Conservation (phyloP, 2,888 invertebrate species). For the Mythimna impura region DNA sequence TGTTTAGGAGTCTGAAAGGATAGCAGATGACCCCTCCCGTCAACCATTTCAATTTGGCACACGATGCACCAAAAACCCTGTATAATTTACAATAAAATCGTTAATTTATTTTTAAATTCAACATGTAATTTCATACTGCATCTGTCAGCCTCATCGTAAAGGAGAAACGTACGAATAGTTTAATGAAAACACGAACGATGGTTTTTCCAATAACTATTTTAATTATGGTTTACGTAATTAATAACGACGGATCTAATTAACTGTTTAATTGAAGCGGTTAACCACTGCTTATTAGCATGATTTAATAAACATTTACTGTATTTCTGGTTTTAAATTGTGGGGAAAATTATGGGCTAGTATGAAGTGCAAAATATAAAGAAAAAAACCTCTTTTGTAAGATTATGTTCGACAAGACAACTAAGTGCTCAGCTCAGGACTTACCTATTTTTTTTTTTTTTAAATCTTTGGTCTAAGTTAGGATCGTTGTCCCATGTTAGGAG, state of each 20-base stretch:
- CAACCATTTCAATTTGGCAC: too few relatives aligned
- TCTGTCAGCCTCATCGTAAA: neutral
- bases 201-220: constrained; percentile 7
- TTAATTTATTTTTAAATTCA: neutral
- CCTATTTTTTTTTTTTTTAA: too few relatives aligned
- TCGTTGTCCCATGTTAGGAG: too few relatives aligned
- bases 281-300: constrained; percentile 22
- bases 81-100: too few relatives aligned
- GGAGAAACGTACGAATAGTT: neutral
- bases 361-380: neutral
- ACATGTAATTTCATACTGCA: neutral
- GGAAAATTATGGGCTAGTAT: too few relatives aligned
- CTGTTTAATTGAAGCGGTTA: constrained; percentile 30
- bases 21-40: too few relatives aligned
- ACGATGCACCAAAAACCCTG: too few relatives aligned
- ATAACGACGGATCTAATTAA: constrained; percentile 32
- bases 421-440: too few relatives aligned
- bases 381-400: neutral
- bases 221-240: constrained; percentile 33
- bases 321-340: constrained; percentile 11
- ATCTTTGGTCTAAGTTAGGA: too few relatives aligned
- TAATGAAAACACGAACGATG: neutral
- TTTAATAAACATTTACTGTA: constrained; percentile 7
- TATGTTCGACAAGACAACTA: too few relatives aligned
- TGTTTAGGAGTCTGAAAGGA: too few relatives aligned